phyloP scores from a whole-genome alignment of 2,113 vertebrate genomes.

The Python bivittatus region DNA sequence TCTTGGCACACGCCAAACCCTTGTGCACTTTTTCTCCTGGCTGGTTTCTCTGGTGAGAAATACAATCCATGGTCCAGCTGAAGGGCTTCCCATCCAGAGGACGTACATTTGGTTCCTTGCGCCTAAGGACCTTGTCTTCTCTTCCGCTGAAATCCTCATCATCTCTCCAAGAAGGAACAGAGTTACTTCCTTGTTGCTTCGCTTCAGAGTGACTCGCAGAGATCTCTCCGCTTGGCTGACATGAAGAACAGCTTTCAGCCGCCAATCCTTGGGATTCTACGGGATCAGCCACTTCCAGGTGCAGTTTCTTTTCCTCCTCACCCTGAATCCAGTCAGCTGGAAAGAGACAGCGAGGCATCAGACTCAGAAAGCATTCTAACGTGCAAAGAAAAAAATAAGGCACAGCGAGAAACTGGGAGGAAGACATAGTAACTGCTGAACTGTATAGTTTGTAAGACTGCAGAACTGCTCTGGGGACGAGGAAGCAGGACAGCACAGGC shows the following conservation, averaged over 20 bases:
- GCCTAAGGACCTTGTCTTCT: not conserved
- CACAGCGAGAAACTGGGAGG: no score
- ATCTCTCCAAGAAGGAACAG: not conserved
- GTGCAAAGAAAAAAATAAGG: no score
- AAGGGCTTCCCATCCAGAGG: not conserved
- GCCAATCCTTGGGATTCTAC: no score
- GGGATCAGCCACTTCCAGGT: not conserved
- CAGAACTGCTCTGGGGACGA: not conserved
- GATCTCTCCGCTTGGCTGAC: not conserved
- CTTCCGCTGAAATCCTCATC: not conserved
- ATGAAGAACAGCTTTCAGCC: not conserved
- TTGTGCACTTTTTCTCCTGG: conserved; percentile 28
- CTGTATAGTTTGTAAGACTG: not conserved
- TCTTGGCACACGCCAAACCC: conserved; percentile 48
- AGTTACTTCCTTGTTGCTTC: not conserved
- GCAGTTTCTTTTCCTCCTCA: not conserved
- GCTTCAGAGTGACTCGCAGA: not conserved
- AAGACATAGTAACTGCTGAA: not conserved
- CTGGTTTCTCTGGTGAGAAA: conserved; percentile 12
- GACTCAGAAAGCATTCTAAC: not conserved
- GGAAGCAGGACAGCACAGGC: not conserved
- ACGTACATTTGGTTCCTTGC: not conserved
- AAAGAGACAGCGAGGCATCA: not conserved
- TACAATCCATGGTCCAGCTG: not conserved
- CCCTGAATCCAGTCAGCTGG: not conserved